These are phyloP conservation scores for Lepidochitona cinerea DNA, from an alignment of 2,888 invertebrate species.

Conservation along the genomic window DNA sequence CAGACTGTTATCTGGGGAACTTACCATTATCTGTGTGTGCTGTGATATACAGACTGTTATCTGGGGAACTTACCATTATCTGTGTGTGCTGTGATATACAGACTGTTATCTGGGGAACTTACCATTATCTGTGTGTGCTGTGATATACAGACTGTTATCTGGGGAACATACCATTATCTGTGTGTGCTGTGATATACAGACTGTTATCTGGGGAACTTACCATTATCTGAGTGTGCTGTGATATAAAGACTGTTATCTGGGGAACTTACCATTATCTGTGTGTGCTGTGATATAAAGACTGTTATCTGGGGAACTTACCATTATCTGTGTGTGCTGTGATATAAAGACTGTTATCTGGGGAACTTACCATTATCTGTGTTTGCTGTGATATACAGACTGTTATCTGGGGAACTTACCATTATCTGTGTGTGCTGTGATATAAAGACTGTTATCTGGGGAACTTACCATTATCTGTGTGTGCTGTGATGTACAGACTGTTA, in stretches of 20 bases:
- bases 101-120: conserved; percentile 77
- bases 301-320: not conserved
- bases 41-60: too few relatives aligned
- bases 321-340: not conserved
- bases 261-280: not conserved
- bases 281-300: not conserved
- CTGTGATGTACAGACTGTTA: conserved; percentile 77
- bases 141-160: conserved; percentile 75
- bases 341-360: not conserved
- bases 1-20: conserved; percentile 77
- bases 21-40: too few relatives aligned
- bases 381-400: conserved; percentile 77
- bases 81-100: conserved; percentile 78
- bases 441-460: not conserved
- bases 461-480: conserved; percentile 79
- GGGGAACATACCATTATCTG: not conserved
- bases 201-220: not conserved
- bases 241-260: not conserved
- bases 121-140: conserved; percentile 78
- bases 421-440: not conserved
- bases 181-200: not conserved
- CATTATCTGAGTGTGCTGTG: not conserved
- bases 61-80: conserved; percentile 76
- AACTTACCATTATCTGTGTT: conserved; percentile 78
- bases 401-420: conserved; percentile 74